phyloP scores from a whole-genome alignment of 2,888 invertebrate genomes.

The Caenorhabditis sp. region DNA sequence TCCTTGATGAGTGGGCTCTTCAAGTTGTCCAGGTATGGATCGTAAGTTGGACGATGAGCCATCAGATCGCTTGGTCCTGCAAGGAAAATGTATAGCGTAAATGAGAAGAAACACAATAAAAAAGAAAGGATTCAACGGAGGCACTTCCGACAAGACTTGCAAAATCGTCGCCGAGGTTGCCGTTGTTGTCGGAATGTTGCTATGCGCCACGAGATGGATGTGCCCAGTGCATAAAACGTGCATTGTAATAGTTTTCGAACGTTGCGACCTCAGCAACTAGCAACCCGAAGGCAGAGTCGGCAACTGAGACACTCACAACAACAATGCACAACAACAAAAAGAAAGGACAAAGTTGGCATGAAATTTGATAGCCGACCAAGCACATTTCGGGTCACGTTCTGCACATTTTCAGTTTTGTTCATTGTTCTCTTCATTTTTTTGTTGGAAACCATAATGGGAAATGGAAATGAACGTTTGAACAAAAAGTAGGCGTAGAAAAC shows the following conservation, averaged over 20 bases:
- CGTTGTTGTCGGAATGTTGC: conserved; percentile 45
- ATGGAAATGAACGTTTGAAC: not conserved
- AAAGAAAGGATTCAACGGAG: conserved; percentile 4
- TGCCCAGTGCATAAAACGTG: conserved; percentile 46
- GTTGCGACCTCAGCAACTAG: not conserved
- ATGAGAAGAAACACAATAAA: conserved; percentile 27
- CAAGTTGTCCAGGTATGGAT: conserved; percentile 83
- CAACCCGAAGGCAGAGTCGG: not conserved
- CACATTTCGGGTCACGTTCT: too few species aligned
- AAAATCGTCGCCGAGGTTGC: conserved; percentile 32
- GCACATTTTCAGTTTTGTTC: conserved; percentile 4
- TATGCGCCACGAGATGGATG: conserved; percentile 30
- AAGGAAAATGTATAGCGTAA: conserved; percentile 29
- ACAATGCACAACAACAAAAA: conserved; percentile 22
- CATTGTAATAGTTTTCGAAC: conserved; percentile 46
- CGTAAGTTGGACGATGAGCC: conserved; percentile 81
- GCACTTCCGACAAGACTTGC: not conserved
- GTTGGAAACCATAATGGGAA: not conserved
- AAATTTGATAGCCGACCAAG: conserved; percentile 27
- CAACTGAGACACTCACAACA: conserved; percentile 9
- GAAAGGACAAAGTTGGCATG: conserved; percentile 28
- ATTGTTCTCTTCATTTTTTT: not conserved
- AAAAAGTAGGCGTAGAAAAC: not conserved
- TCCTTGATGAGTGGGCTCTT: conserved; percentile 93
- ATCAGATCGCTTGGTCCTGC: conserved; percentile 73